A percentile compares a stretch with the other conserved stretches of the same genome.
Evolutionary conservation across 2,113 vertebrate genomes (phyloP).

Genomic region (Podiceps cristatus): DNA sequence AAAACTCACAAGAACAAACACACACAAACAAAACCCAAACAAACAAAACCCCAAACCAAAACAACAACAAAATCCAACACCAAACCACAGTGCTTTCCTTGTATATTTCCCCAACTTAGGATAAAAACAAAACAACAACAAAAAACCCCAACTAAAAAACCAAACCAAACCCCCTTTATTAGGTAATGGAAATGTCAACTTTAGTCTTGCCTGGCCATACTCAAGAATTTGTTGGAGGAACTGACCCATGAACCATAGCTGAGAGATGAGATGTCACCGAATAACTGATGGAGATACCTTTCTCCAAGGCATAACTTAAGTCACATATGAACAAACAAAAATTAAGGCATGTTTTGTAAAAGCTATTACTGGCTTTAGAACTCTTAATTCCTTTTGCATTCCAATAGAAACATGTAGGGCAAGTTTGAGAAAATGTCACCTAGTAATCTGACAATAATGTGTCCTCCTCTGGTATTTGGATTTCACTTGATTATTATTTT

Average conservation of each 20-base stretch:
- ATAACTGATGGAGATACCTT: background rate
- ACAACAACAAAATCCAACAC: background rate
- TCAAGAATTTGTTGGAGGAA: background rate
- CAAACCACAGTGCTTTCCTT: background rate
- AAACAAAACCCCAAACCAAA: too few relatives aligned
- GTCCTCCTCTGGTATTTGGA: background rate
- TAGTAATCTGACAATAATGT: background rate
- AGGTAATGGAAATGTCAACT: background rate
- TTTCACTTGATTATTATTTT: background rate
- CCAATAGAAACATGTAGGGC: background rate
- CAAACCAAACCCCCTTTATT: background rate
- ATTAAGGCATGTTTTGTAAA: background rate
- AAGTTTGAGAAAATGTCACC: background rate
- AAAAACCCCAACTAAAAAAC: background rate
- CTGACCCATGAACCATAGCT: background rate
- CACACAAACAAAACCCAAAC: too few relatives aligned
- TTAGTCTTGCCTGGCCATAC: background rate
- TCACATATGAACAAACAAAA: background rate
- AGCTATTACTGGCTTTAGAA: background rate
- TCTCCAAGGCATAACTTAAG: background rate
- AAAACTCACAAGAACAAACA: too few relatives aligned
- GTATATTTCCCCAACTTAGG: background rate
- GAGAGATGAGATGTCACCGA: background rate
- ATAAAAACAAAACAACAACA: background rate
- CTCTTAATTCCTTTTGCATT: background rate